Evolutionary conservation across 1,140 invertebrate species (phyloP).

Genomic region (Zelostemma sp.): DNA sequence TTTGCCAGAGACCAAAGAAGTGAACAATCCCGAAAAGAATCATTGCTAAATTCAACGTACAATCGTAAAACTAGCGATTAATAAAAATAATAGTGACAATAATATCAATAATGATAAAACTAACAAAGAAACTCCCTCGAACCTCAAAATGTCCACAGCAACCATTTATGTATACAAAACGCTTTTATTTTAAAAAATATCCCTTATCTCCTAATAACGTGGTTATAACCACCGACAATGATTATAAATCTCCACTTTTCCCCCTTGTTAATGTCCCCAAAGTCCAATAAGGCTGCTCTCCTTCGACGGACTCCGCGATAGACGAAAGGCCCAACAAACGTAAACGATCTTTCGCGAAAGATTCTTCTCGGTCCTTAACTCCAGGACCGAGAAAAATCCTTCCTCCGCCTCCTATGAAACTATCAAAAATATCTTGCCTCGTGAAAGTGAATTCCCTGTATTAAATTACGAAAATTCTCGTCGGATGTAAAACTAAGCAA

Average conservation of each 20-base stretch:
- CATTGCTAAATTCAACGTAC: too few relatives aligned
- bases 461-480: background rate
- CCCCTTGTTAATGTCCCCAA: conserved; percentile 33
- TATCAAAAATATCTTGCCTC: conserved; percentile 73
- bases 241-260: conserved; percentile 36
- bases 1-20: too few relatives aligned
- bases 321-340: conserved; percentile 11
- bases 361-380: conserved; percentile 16
- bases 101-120: conserved; percentile 25
- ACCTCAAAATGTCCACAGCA: conserved; percentile 34
- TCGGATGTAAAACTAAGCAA: conserved; percentile 64
- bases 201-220: conserved; percentile 40
- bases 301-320: conserved; percentile 43
- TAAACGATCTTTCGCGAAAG: background rate
- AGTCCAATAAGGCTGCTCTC: conserved; percentile 44
- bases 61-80: conserved; percentile 20
- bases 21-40: too few relatives aligned
- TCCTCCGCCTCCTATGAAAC: conserved; percentile 67
- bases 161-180: conserved; percentile 41
- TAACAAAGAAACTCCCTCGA: conserved; percentile 25
- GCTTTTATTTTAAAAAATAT: conserved; percentile 36
- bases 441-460: conserved; percentile 26
- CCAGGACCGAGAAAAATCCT: conserved; percentile 14
- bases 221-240: conserved; percentile 38
- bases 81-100: background rate